Evolutionary conservation across 1,140 invertebrate species (phyloP), one percentile per base, ranked within the genome.

Genomic region (Carcinoscorpius rotundicauda): DNA sequence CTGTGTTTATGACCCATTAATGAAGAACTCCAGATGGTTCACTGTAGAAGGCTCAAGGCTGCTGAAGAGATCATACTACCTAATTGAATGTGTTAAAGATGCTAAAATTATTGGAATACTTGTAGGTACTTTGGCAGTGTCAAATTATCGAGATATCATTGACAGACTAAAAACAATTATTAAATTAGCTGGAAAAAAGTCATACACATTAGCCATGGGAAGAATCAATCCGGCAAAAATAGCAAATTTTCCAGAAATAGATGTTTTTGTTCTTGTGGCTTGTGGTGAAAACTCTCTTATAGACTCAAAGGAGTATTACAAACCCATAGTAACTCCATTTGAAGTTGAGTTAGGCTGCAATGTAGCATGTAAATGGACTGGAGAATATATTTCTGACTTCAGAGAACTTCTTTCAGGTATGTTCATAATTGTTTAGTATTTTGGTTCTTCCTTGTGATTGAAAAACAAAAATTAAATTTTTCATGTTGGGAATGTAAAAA

Each of bases 201-300:
- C 83, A 62, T 96, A 97, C 72, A 86, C 91, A n/a, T 84, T 97
- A 58, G 88, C 88, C 51, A 87, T 97, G 62, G 93, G 93, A 3
- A 93, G 93, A 78, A 86, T 92, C 11, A 97, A 93, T 81, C 85
- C 87, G 57, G 85, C 88, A 2, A 98, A 98, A 78, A 77, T 98
- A 64, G 92, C 92, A 0, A 98, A 98, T 78, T 92, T 95, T 77
- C 83, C 87, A 62, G 91, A 95, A 82, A 86, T 96, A 61, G 92
- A 97, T 75, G 82, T 89, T 59, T 97, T 91, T 81, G 87, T 97
- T 4, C 80, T 92, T 61, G 86, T 97, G 69, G 85, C 90, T 0
- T 98, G 95, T 77, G 84, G 91, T 10, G 91, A 96, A 76, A 93
- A 87, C 76, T 77, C 77, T 11, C 78, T 94, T 58, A 85, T 91